Percentiles rank a stretch among this genome's conserved stretches.
phyloP scores from a whole-genome alignment of 2,113 vertebrate genomes.

The Indri indri region DNA sequence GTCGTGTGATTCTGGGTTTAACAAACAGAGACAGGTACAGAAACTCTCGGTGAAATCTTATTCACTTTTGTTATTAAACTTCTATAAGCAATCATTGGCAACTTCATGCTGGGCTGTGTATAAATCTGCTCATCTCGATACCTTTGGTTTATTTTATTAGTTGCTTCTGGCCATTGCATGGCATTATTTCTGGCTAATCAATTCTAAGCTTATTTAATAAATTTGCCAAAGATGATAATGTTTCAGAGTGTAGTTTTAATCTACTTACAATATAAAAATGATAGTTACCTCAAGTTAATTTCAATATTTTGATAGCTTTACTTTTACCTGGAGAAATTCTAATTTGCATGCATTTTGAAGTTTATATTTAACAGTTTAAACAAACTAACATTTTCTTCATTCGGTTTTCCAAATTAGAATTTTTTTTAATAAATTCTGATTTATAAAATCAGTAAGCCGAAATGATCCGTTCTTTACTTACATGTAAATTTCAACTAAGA shows the following conservation, averaged over 20 bases:
- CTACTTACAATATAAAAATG: constrained; percentile 65
- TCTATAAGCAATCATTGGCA: constrained; percentile 59
- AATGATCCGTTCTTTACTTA: constrained; percentile 62
- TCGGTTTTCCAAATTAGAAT: constrained; percentile 56
- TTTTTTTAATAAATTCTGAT: constrained; percentile 59
- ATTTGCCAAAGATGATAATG: constrained; percentile 67
- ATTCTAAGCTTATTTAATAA: constrained; percentile 71
- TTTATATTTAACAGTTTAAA: constrained; percentile 78
- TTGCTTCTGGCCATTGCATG: constrained; percentile 83
- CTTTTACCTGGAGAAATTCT: constrained; percentile 72
- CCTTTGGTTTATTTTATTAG: constrained; percentile 74
- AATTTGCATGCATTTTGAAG: constrained; percentile 73
- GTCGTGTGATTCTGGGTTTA: constrained; percentile 89
- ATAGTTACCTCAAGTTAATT: constrained; percentile 67
- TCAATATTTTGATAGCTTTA: constrained; percentile 64
- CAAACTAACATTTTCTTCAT: constrained; percentile 49
- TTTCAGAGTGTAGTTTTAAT: constrained; percentile 78
- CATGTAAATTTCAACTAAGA: constrained; percentile 73
- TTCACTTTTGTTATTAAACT: constrained; percentile 49
- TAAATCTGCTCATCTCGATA: constrained; percentile 73
- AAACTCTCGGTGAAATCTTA: constrained; percentile 68
- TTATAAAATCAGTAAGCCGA: constrained; percentile 52
- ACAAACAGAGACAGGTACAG: constrained; percentile 92
- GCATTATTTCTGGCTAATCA: constrained; percentile 74
- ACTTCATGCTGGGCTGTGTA: constrained; percentile 77